phyloP scores from a whole-genome alignment of 2,113 vertebrate species.

The Theristicus caerulescens region DNA sequence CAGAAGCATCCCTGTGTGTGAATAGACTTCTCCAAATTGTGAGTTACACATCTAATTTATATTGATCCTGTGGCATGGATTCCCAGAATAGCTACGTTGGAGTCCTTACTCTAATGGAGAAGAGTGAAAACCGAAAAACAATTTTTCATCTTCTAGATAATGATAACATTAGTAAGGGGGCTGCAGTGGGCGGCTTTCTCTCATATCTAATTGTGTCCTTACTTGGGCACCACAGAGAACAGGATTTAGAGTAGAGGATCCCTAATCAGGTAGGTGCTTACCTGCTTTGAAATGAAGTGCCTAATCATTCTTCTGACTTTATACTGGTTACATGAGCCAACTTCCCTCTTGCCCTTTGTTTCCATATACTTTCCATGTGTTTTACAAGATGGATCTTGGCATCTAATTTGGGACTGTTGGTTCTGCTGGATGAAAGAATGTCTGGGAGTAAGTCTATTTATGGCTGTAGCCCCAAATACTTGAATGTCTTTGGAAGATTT shows the following conservation, averaged over 20 bases:
- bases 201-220: not conserved
- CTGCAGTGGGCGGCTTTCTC: not conserved
- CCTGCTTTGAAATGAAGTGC: not conserved
- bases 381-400: not conserved
- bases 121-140: not conserved
- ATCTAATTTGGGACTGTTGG: not conserved
- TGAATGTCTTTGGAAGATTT: not conserved
- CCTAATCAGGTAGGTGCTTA: not conserved
- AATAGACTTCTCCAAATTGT: not conserved
- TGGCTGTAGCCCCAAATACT: not conserved
- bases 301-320: not conserved
- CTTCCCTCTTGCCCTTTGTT: not conserved
- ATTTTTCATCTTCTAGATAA: not conserved
- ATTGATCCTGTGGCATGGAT: not conserved
- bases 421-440: not conserved
- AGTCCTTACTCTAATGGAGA: not conserved
- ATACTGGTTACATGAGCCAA: not conserved
- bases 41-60: not conserved
- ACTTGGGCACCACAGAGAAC: not conserved
- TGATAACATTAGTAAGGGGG: not conserved
- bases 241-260: not conserved
- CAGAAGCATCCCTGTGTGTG: not conserved
- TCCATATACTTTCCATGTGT: not conserved
- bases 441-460: not conserved
- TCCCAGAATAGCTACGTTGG: not conserved